Evolutionary conservation across 2,888 invertebrate species (phyloP).

Genomic region (Tipula lateralis): DNA sequence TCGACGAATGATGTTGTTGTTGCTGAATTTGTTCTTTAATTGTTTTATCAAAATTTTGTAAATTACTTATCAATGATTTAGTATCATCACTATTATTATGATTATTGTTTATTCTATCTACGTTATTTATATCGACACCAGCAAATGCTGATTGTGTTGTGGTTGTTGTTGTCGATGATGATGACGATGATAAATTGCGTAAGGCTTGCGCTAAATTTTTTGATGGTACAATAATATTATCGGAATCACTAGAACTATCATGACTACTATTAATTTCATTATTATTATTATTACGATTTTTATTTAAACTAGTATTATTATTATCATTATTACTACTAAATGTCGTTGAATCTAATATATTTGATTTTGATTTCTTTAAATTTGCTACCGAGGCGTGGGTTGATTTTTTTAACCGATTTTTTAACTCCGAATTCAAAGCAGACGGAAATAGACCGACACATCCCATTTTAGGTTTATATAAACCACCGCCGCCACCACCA

Average conservation of each 20-base stretch:
- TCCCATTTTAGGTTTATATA: conserved; percentile 44
- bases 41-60: conserved; percentile 42
- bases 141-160: conserved; percentile 31
- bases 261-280: conserved; percentile 34
- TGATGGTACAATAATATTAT: conserved; percentile 39
- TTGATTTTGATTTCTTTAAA: conserved; percentile 42
- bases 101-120: conserved; percentile 31
- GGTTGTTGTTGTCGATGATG: conserved; percentile 35
- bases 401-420: conserved; percentile 46
- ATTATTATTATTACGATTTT: conserved; percentile 31
- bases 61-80: conserved; percentile 45
- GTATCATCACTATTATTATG: conserved; percentile 44
- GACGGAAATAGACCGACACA: conserved; percentile 45
- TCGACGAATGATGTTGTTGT: conserved; percentile 38
- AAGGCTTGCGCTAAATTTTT: conserved; percentile 44
- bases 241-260: conserved; percentile 31
- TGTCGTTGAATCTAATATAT: conserved; percentile 25
- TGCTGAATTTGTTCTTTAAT: conserved; percentile 20
- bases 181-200: conserved; percentile 44
- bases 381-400: conserved; percentile 47
- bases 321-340: conserved; percentile 32
- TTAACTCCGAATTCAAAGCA: conserved; percentile 47
- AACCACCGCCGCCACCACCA: conserved; percentile 41
- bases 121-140: conserved; percentile 28
- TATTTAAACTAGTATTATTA: background rate